phyloP scores from a whole-genome alignment of 30 jellyfish, hydroid and myxozoan genomes.

The Aurelia aurita region DNA sequence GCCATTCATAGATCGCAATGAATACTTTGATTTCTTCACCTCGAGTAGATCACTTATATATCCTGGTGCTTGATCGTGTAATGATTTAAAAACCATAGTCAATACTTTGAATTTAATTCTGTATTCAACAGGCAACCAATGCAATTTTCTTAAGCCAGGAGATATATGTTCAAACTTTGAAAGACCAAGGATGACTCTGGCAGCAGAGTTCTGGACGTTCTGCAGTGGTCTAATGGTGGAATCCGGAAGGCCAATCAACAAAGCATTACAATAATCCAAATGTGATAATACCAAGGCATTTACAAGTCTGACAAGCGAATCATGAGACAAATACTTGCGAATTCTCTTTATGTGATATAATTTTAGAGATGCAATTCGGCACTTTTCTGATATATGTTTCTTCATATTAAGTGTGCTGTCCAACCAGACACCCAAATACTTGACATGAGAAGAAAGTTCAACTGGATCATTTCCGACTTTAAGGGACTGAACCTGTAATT shows the following conservation, averaged over 20 bases:
- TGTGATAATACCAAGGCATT: constrained; percentile 53
- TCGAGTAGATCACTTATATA: too few species aligned
- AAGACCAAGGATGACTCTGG: constrained; percentile 52
- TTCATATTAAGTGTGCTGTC: too few species aligned
- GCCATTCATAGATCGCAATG: too few species aligned
- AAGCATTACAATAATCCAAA: constrained; percentile 27
- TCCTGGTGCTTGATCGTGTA: constrained; percentile 43
- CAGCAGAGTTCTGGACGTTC: constrained; percentile 52
- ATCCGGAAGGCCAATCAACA: constrained; percentile 42
- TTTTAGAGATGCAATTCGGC: constrained; percentile 33
- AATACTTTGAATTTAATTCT: constrained; percentile 36
- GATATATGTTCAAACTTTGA: constrained; percentile 34
- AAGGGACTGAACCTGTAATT: constrained; percentile 19
- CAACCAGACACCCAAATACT: too few species aligned
- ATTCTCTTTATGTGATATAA: constrained; percentile 21
- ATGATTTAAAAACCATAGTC: constrained; percentile 39
- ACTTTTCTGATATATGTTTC: constrained; percentile 15
- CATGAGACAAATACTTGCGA: constrained; percentile 43
- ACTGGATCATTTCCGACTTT: constrained; percentile 13
- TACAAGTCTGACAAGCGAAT: constrained; percentile 42
- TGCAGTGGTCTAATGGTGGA: constrained; percentile 33
- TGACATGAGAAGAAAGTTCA: constrained; percentile 20
- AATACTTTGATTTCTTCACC: too few species aligned
- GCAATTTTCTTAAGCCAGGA: constrained; percentile 28
- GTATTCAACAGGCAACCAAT: constrained; percentile 44